These are phyloP conservation scores for Quadroppia sp. DNA, from an alignment of 2,888 invertebrate species.

Conservation along the genomic window DNA sequence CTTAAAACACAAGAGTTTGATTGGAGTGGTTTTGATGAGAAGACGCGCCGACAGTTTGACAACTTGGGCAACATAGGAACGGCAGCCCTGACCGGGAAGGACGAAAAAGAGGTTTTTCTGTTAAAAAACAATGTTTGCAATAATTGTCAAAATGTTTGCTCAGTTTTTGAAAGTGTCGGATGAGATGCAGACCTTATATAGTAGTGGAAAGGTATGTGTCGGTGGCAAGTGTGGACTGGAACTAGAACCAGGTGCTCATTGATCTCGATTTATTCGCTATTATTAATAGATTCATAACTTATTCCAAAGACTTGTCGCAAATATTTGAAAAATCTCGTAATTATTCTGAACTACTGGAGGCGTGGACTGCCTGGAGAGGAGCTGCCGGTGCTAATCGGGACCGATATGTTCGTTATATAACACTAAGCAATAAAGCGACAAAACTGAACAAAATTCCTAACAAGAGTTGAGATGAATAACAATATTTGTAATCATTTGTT, in stretches of 20 bases:
- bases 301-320: slow-evolving; percentile 52
- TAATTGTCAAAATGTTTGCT: neutral
- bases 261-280: neutral
- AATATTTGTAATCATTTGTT: no score
- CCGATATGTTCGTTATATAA: slow-evolving; percentile 71
- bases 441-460: no score
- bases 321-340: slow-evolving; percentile 67
- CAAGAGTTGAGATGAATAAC: no score
- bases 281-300: neutral
- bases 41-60: slow-evolving; percentile 40
- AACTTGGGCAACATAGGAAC: slow-evolving; percentile 34
- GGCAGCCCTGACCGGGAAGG: slow-evolving; percentile 24
- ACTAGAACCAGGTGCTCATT: neutral
- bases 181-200: slow-evolving; percentile 71
- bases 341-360: slow-evolving; percentile 68
- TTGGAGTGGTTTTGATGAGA: neutral
- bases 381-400: slow-evolving; percentile 71
- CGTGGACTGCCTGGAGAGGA: slow-evolving; percentile 77
- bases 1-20: neutral
- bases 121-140: neutral
- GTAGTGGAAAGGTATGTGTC: slow-evolving; percentile 71
- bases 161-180: slow-evolving; percentile 12
- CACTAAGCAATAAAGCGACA: slow-evolving; percentile 74
- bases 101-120: neutral
- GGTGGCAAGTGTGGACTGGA: slow-evolving; percentile 54